Percentiles rank a stretch among this genome's conserved stretches.
phyloP scores from a whole-genome alignment of 1,140 invertebrate genomes.

The Sitophilus oryzae region DNA sequence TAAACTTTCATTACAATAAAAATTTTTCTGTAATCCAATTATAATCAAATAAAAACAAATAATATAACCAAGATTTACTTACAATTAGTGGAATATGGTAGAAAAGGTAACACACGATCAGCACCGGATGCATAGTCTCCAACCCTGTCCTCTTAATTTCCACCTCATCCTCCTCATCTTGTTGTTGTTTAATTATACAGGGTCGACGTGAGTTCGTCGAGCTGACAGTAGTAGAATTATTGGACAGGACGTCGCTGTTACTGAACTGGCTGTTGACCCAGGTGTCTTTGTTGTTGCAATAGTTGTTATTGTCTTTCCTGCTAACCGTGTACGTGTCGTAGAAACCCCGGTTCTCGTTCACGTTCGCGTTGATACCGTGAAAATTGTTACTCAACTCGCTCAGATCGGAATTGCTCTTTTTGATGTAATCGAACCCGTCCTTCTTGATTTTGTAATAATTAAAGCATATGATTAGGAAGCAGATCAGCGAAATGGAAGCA shows the following conservation, averaged over 20 bases:
- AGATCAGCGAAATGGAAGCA: constrained; percentile 40
- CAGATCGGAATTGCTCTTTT: constrained; percentile 40
- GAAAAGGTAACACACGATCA: constrained; percentile 49
- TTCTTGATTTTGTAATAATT: constrained; percentile 32
- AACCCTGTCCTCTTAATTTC: constrained; percentile 44
- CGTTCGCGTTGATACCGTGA: constrained; percentile 30
- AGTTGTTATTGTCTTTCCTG: constrained; percentile 22
- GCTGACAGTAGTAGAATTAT: constrained; percentile 43
- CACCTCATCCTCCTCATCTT: constrained; percentile 21
- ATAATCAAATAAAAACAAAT: too few species aligned
- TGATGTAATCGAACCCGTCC: constrained; percentile 38
- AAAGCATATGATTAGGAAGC: constrained; percentile 34
- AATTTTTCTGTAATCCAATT: too few species aligned
- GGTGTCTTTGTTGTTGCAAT: constrained; percentile 14
- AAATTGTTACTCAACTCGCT: constrained; percentile 33
- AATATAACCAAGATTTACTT: constrained; percentile 38
- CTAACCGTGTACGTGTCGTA: constrained; percentile 41
- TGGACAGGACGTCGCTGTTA: constrained; percentile 21
- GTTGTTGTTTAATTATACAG: constrained; percentile 31
- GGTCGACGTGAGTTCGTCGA: constrained; percentile 46
- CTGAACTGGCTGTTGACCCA: constrained; percentile 7
- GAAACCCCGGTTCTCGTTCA: constrained; percentile 30
- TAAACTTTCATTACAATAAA: too few species aligned
- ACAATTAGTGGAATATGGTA: constrained; percentile 54
- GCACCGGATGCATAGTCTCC: constrained; percentile 46